Percentiles rank a stretch among this genome's conserved stretches.
phyloP scores from a whole-genome alignment of 2,113 vertebrate genomes.

The Eulemur rufifrons region DNA sequence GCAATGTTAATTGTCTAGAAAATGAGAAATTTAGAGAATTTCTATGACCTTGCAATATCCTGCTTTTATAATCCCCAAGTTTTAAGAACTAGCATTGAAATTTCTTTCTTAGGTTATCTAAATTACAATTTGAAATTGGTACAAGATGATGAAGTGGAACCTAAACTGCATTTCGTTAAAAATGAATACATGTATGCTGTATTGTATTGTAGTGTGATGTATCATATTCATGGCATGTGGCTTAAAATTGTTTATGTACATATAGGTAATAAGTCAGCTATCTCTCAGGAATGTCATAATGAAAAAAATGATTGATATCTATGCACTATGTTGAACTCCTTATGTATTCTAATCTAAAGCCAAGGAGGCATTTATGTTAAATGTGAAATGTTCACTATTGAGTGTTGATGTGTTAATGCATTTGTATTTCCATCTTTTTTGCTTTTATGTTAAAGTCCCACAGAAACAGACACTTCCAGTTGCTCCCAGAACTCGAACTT shows the following conservation, averaged over 20 bases:
- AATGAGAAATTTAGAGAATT: background rate
- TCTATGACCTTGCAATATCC: background rate
- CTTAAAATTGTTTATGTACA: background rate
- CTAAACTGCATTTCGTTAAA: background rate
- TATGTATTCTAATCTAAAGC: background rate
- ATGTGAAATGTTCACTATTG: background rate
- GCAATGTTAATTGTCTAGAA: background rate
- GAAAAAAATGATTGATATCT: background rate
- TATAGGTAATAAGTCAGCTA: background rate
- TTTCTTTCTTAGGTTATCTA: background rate
- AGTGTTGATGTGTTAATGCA: background rate
- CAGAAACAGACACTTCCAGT: conserved; percentile 97
- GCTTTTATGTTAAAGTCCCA: conserved; percentile 84
- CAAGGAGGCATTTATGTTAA: background rate
- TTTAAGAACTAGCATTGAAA: conserved; percentile 7
- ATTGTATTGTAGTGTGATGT: background rate
- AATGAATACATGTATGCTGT: background rate
- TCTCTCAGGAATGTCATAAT: background rate
- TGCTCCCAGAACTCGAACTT: conserved; percentile 92
- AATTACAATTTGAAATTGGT: background rate
- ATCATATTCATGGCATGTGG: background rate
- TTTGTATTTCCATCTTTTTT: conserved; percentile 31
- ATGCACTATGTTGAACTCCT: background rate
- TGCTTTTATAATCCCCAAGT: background rate
- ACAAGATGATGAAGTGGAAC: background rate